Conservation (phyloP, 2,113 vertebrate species). For the Calyptomena viridis region DNA sequence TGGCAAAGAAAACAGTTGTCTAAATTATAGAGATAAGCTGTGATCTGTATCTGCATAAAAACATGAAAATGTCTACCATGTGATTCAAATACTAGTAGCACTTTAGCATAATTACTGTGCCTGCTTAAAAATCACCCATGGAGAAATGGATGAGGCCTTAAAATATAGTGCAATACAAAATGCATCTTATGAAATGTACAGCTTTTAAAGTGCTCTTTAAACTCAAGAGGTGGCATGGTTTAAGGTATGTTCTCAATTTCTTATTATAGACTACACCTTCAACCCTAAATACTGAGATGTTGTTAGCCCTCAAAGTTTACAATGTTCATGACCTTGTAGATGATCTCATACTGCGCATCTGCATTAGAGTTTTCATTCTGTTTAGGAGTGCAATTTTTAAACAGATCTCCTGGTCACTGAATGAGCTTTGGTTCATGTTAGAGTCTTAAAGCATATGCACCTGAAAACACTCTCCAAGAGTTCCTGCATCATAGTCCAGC, state of each 20-base stretch:
- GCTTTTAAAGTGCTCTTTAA: constrained; percentile 34
- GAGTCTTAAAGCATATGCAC: neutral
- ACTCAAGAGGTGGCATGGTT: neutral
- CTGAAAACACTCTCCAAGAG: neutral
- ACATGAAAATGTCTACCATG: constrained; percentile 33
- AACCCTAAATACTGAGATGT: neutral
- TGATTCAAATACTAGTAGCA: constrained; percentile 47
- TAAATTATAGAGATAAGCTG: constrained; percentile 35
- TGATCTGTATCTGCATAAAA: constrained; percentile 52
- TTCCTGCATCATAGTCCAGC: neutral
- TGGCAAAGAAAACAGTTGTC: constrained; percentile 31
- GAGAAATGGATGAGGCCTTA: constrained; percentile 40
- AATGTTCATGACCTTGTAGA: neutral
- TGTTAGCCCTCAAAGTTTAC: neutral
- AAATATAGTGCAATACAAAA: constrained; percentile 25
- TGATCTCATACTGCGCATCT: neutral
- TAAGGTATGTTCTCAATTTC: constrained; percentile 17
- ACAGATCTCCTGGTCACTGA: neutral
- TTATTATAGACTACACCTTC: neutral
- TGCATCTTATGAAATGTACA: neutral
- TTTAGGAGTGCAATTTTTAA: neutral
- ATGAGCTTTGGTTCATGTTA: neutral
- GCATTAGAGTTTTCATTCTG: neutral
- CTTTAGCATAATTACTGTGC: constrained; percentile 28
- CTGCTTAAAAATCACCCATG: constrained; percentile 27